Conservation (phyloP, 2,888 invertebrate genomes). For the Drosophila melanocephala region DNA sequence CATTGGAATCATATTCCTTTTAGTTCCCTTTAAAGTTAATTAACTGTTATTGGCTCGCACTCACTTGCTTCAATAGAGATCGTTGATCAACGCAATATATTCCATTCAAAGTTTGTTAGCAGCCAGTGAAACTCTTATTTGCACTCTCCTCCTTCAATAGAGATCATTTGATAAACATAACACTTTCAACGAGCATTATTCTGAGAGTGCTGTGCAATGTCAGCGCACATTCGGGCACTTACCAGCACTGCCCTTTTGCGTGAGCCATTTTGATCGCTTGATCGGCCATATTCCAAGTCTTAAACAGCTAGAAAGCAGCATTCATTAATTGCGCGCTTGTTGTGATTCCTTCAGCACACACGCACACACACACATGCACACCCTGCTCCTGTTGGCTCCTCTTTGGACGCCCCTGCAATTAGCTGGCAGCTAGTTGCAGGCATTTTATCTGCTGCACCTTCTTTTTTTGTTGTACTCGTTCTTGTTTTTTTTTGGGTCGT, state of each 20-base stretch:
- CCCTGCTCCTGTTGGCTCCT: neutral
- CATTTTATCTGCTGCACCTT: constrained; percentile 30
- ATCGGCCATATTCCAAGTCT: constrained; percentile 13
- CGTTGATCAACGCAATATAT: neutral
- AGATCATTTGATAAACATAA: neutral
- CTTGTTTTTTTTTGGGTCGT: constrained; percentile 39
- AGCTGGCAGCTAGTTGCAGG: constrained; percentile 53
- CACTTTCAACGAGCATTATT: neutral
- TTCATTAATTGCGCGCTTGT: constrained; percentile 57
- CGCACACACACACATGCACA: too few species aligned
- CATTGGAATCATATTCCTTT: too few species aligned
- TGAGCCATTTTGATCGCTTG: constrained; percentile 27
- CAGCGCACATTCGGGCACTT: constrained; percentile 3
- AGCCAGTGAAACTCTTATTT: neutral
- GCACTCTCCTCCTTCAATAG: neutral
- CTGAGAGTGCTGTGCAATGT: neutral
- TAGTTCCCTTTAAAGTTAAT: neutral
- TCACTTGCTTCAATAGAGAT: too few species aligned
- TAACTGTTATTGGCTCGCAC: too few species aligned
- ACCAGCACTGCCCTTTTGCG: constrained; percentile 11
- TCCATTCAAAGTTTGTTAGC: neutral
- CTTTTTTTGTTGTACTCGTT: neutral
- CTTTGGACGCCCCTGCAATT: constrained; percentile 56
- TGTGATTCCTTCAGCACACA: neutral
- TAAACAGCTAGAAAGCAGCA: constrained; percentile 5